Conservation (phyloP, 2,113 vertebrate genomes). For the Antigone vipio region DNA sequence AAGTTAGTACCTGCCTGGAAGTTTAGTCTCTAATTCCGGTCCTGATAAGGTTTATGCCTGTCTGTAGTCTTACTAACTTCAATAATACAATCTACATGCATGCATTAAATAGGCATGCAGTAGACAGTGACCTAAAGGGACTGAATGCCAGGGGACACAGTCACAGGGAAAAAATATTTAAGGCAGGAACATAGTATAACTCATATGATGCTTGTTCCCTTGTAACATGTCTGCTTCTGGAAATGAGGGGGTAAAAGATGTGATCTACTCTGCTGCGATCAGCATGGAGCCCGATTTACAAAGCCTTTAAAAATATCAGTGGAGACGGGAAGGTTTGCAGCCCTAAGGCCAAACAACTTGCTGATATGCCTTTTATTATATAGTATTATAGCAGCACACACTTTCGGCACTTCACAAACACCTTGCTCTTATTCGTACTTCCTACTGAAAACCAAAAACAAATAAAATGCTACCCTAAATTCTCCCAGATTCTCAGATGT, state of each 20-base stretch:
- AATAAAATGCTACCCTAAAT: background rate
- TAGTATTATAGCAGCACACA: background rate
- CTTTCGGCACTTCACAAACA: background rate
- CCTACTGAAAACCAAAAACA: background rate
- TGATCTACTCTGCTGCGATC: background rate
- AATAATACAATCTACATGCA: background rate
- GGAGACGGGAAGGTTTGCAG: background rate
- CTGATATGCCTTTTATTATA: background rate
- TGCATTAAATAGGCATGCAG: background rate
- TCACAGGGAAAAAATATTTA: background rate
- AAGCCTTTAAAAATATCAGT: background rate
- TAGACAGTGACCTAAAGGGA: background rate
- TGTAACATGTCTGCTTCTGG: background rate
- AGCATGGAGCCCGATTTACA: background rate
- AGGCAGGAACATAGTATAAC: background rate
- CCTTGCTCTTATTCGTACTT: background rate
- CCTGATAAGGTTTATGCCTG: background rate
- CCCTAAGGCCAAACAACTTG: background rate
- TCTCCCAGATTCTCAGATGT: background rate
- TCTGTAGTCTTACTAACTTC: background rate
- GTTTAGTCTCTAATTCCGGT: background rate
- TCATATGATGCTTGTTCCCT: background rate
- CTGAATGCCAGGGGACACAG: background rate
- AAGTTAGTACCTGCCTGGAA: background rate
- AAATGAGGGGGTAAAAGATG: background rate